These are phyloP conservation scores for Pseudopleuronectes americanus DNA, from an alignment of 2,797 vertebrate genomes.

Conservation along the genomic window DNA sequence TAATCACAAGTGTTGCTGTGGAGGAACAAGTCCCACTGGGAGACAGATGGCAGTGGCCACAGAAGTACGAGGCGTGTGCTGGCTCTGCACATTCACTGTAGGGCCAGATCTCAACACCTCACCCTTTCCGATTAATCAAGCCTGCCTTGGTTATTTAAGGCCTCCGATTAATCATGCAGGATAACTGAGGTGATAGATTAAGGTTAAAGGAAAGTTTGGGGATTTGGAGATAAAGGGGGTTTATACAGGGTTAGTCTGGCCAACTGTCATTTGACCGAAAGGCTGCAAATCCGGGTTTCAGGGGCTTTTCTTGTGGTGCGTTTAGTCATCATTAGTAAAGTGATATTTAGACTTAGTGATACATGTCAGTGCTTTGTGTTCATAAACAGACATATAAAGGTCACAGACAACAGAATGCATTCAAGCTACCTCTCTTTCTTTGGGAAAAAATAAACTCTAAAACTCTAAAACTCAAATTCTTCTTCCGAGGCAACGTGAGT, in stretches of 20 bases:
- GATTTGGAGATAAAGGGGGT: slow-evolving; percentile 62
- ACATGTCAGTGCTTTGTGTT: slow-evolving; percentile 20
- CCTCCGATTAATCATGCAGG: slow-evolving; percentile 81
- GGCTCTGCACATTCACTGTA: slow-evolving; percentile 82
- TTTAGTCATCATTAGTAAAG: slow-evolving; percentile 33
- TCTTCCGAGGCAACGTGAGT: slow-evolving; percentile 71
- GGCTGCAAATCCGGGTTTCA: slow-evolving; percentile 19
- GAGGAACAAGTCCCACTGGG: slow-evolving; percentile 74
- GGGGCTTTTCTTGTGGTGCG: slow-evolving; percentile 12
- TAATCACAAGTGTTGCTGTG: slow-evolving; percentile 62
- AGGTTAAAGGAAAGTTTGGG: slow-evolving; percentile 81
- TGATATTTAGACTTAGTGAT: slow-evolving; percentile 43
- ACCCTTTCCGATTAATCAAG: slow-evolving; percentile 79
- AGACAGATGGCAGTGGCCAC: slow-evolving; percentile 85
- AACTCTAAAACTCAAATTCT: slow-evolving; percentile 66
- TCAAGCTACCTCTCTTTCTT: slow-evolving; percentile 41
- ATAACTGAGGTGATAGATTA: slow-evolving; percentile 82
- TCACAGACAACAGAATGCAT: slow-evolving; percentile 30
- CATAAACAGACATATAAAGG: slow-evolving; percentile 41
- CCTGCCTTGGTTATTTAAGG: slow-evolving; percentile 79
- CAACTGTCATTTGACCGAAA: slow-evolving; percentile 32
- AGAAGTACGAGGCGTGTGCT: slow-evolving; percentile 77
- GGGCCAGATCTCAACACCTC: slow-evolving; percentile 80
- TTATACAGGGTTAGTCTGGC: slow-evolving; percentile 48
- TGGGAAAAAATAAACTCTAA: too few species aligned